Conservation (phyloP, 1,140 invertebrate genomes). For the Aphis gossypii region DNA sequence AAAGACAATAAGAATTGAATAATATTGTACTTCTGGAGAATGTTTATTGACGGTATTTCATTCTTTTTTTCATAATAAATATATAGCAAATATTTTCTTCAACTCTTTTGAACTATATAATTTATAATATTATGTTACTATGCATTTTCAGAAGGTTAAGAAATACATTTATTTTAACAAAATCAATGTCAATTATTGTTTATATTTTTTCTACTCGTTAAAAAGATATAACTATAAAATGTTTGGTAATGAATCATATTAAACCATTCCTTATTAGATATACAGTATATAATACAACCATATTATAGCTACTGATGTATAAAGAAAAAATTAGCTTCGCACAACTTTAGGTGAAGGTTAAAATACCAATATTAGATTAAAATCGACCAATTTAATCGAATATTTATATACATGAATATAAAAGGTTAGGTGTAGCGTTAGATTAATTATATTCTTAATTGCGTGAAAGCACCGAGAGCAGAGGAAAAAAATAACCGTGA, state of each 20-base stretch:
- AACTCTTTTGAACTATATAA: neutral
- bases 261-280: neutral
- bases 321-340: neutral
- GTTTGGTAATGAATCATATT: neutral
- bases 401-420: neutral
- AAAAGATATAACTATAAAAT: neutral
- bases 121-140: neutral
- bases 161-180: neutral
- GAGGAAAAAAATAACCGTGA: neutral
- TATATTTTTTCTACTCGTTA: neutral
- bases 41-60: neutral
- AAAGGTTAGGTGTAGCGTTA: neutral
- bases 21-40: neutral
- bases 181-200: neutral
- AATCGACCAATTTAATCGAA: neutral
- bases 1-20: neutral
- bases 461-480: neutral
- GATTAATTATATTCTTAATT: conserved; percentile 1
- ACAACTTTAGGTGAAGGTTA: conserved; percentile 26
- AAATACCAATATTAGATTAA: neutral
- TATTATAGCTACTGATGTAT: neutral
- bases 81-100: neutral
- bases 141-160: neutral
- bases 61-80: neutral
- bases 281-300: neutral